These are phyloP conservation scores for Laupala kohalensis DNA, from an alignment of 1,140 invertebrate genomes.

Conservation along the genomic window DNA sequence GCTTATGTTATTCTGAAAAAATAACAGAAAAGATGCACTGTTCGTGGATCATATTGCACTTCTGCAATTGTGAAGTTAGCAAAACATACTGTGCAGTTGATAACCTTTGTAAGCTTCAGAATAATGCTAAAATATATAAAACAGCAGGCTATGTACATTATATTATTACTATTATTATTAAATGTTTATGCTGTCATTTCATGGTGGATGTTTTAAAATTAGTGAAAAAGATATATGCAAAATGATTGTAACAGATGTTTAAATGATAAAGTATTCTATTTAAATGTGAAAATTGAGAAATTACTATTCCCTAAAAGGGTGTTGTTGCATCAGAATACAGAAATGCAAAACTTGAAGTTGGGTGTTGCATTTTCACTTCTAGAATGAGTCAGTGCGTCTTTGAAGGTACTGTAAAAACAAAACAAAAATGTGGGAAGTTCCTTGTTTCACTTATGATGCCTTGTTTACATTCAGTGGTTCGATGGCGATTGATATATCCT, in stretches of 20 bases:
- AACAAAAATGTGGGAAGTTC: too few species aligned
- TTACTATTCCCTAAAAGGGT: neutral
- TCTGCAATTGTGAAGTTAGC: neutral
- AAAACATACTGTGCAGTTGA: neutral
- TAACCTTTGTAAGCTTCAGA: neutral
- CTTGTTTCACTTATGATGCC: too few species aligned
- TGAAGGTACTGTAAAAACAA: too few species aligned
- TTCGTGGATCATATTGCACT: neutral
- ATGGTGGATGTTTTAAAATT: neutral
- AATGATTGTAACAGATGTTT: neutral
- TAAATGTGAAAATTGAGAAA: neutral
- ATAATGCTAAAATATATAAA: neutral
- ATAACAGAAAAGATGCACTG: too few species aligned
- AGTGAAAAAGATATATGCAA: neutral
- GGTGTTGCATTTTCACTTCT: too few species aligned
- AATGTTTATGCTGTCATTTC: neutral
- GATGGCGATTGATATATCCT: too few species aligned
- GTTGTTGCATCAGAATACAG: neutral
- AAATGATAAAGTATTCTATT: neutral
- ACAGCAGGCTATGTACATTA: neutral
- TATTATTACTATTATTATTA: too few species aligned
- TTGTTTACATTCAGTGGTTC: too few species aligned
- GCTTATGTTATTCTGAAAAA: too few species aligned
- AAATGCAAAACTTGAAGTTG: too few species aligned
- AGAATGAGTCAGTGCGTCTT: too few species aligned